A percentile compares a stretch with the other conserved stretches of the same genome.
Conservation (phyloP, 2,113 vertebrate genomes). For the Anser brachyrhynchus region DNA sequence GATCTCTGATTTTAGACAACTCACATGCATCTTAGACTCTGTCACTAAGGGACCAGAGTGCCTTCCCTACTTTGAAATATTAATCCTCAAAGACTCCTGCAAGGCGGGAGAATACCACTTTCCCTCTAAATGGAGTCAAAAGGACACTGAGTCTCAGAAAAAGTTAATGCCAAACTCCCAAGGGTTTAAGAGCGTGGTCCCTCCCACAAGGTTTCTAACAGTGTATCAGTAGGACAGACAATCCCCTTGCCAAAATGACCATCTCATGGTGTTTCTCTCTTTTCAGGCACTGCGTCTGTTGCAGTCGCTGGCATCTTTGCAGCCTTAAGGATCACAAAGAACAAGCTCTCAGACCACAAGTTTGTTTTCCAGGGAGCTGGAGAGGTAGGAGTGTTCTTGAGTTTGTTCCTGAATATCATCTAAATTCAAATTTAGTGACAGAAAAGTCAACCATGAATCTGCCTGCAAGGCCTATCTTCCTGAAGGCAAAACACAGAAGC, state of each 20-base stretch:
- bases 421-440: background rate
- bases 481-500: background rate
- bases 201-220: background rate
- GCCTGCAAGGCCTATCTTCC: background rate
- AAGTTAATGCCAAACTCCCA: background rate
- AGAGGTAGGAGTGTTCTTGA: slow-evolving; percentile 80
- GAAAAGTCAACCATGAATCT: background rate
- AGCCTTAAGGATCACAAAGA: slow-evolving; percentile 91
- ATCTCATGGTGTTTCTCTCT: background rate
- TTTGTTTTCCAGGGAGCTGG: slow-evolving; percentile 98
- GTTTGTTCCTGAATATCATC: background rate
- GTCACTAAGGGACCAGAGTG: too few species aligned
- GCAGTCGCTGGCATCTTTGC: slow-evolving; percentile 93
- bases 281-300: slow-evolving; percentile 93
- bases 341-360: slow-evolving; percentile 88
- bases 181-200: background rate
- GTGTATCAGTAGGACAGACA: background rate
- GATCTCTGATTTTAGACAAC: background rate
- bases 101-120: background rate
- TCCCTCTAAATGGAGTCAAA: background rate
- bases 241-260: background rate
- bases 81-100: background rate
- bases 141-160: background rate
- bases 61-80: background rate
- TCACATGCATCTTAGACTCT: background rate